Conservation (phyloP, 2,888 invertebrate genomes). For the Parnassius orleans region DNA sequence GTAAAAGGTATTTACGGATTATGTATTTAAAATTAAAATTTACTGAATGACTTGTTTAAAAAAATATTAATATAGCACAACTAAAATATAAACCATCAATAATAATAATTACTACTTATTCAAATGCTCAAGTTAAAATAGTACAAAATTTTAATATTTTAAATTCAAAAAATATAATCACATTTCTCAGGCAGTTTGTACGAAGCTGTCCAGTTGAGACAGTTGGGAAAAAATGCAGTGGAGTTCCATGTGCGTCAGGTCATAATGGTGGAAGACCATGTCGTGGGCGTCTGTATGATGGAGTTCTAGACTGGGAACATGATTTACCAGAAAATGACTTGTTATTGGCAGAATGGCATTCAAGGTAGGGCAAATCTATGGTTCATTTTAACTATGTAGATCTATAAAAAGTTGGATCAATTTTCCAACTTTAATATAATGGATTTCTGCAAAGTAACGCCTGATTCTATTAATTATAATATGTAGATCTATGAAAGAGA, state of each 20-base stretch:
- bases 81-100: too few species aligned
- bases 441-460: too few species aligned
- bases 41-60: too few species aligned
- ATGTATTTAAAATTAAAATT: too few species aligned
- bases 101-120: too few species aligned
- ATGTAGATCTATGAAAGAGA: too few species aligned
- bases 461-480: too few species aligned
- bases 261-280: conserved; percentile 88
- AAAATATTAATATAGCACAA: too few species aligned
- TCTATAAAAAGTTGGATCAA: too few species aligned
- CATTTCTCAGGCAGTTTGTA: conserved; percentile 86
- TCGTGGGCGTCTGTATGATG: conserved; percentile 93
- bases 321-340: conserved; percentile 93
- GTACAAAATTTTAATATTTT: not conserved
- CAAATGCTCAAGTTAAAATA: too few species aligned
- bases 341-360: conserved; percentile 91
- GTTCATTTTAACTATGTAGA: too few species aligned
- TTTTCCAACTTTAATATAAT: too few species aligned
- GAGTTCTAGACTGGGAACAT: conserved; percentile 98
- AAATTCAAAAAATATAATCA: not conserved
- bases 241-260: conserved; percentile 84
- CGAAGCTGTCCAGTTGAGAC: conserved; percentile 88
- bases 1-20: conserved; percentile 83
- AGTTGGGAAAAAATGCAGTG: conserved; percentile 87
- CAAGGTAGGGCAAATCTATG: conserved; percentile 80